Conservation (phyloP, 2,888 invertebrate genomes). For the Rhingia rostrata region DNA sequence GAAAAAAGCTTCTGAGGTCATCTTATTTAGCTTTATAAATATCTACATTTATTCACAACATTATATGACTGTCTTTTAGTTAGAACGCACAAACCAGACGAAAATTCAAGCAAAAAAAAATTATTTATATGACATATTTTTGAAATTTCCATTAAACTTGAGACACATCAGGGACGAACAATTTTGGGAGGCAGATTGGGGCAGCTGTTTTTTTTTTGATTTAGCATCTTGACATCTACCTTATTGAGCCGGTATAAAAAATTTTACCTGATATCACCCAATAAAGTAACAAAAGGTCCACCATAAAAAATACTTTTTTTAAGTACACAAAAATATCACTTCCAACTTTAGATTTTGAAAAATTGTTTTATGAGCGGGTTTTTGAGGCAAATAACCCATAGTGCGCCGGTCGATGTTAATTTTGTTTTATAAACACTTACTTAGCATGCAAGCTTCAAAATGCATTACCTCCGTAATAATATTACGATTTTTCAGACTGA, state of each 20-base stretch:
- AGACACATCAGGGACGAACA: no score
- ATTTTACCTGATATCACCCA: neutral
- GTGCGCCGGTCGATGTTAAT: no score
- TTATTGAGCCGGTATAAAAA: neutral
- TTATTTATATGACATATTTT: neutral
- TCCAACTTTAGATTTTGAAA: neutral
- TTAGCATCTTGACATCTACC: neutral
- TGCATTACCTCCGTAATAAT: no score
- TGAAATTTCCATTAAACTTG: no score
- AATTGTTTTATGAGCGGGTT: neutral
- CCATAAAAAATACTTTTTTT: neutral
- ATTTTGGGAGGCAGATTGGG: neutral
- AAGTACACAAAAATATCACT: neutral
- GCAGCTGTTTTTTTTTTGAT: neutral
- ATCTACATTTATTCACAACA: neutral
- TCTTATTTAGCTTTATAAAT: neutral
- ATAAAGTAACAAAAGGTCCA: neutral
- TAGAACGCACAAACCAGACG: slow-evolving; percentile 2
- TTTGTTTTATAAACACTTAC: no score
- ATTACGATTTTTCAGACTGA: no score
- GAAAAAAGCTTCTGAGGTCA: neutral
- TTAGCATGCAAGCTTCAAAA: no score
- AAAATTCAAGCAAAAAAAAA: neutral
- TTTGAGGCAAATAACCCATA: slow-evolving; percentile 3
- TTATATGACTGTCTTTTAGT: slow-evolving; percentile 3